phyloP scores from a whole-genome alignment of 2,888 invertebrate species.

The Drosophila niveifrons region DNA sequence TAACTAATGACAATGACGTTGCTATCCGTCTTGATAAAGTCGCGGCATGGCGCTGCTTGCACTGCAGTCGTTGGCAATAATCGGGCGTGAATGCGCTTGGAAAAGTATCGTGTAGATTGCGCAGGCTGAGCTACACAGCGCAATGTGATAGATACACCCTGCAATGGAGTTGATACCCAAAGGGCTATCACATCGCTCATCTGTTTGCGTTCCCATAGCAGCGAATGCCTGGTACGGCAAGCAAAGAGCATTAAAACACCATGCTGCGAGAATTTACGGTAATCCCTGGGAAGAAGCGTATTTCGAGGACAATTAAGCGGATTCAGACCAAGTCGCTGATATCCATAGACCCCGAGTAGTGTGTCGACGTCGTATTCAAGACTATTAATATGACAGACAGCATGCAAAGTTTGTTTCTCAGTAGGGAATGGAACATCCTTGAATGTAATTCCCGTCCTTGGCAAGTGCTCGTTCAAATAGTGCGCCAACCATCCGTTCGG shows the following conservation, averaged over 20 bases:
- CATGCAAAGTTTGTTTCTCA: conserved; percentile 33
- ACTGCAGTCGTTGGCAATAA: conserved; percentile 18
- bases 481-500: conserved; percentile 50
- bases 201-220: conserved; percentile 57
- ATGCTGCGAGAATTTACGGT: conserved; percentile 63
- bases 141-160: conserved; percentile 44
- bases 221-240: conserved; percentile 59
- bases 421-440: conserved; percentile 38
- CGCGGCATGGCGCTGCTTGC: conserved; percentile 31
- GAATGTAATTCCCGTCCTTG: conserved; percentile 23
- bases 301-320: conserved; percentile 61
- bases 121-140: conserved; percentile 58
- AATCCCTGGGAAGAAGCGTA: conserved; percentile 50
- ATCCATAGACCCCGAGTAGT: conserved; percentile 55
- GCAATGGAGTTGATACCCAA: conserved; percentile 57
- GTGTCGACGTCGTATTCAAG: conserved; percentile 38
- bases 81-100: conserved; percentile 47
- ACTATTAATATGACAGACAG: conserved; percentile 26
- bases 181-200: conserved; percentile 53
- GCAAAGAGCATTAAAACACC: conserved; percentile 58
- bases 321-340: conserved; percentile 56
- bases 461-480: conserved; percentile 39
- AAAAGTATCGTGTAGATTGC: conserved; percentile 42
- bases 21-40: conserved; percentile 65
- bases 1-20: conserved; percentile 56